Evolutionary conservation across 2,113 vertebrate genomes (phyloP), one percentile per base, ranked within the genome.

Genomic region (Callipepla squamata): DNA sequence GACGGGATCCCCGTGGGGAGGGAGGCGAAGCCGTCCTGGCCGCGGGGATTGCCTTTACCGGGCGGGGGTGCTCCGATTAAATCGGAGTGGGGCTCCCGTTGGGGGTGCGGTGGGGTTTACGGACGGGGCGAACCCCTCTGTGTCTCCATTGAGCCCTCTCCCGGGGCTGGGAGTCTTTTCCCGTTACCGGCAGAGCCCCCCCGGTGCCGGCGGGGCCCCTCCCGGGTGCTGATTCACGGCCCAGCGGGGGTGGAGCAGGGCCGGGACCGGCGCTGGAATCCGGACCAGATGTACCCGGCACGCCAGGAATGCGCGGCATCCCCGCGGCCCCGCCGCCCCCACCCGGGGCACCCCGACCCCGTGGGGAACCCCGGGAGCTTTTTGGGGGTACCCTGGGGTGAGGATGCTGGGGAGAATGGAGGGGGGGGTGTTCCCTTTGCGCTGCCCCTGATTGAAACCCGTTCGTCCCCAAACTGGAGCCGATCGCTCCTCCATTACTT

Each of bases 281-380:
- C 98, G 97, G 98, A 99, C 98, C 99, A 99, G 98, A 99, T 99
- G 99, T 98, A 99, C 98, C 98, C 98, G 98, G 98, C 98, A 99
- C 98, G 97, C 97, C 90, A 97, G 98, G 99, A 99, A 99, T 99
- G 99, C 97, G 97, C 93, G 96, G 98, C 98, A 98, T 98, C 97
- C 94, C 95, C 92, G 95, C 84, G 94, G 75, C 93, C 85, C 83
- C 87, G 83, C 90, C 45, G 76, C 91, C 51, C 50, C 91, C 79
- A 57, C 17, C 53, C 53, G 53, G 53, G 53, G 65, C 59, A 36
- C 59, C 59, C 59, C 22, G 59, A 38, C 34, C 59, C 34, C 51
- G 26, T 53, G 51, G 26, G 51, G 51, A 53, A 6, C 51, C 59
- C 53, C 53, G 53, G 53, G 15, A 18, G 9, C 16, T 19, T 32